Percentiles rank a stretch among this genome's conserved stretches.
Conservation (phyloP, 2,113 vertebrate genomes). For the Sigmodon hispidus region DNA sequence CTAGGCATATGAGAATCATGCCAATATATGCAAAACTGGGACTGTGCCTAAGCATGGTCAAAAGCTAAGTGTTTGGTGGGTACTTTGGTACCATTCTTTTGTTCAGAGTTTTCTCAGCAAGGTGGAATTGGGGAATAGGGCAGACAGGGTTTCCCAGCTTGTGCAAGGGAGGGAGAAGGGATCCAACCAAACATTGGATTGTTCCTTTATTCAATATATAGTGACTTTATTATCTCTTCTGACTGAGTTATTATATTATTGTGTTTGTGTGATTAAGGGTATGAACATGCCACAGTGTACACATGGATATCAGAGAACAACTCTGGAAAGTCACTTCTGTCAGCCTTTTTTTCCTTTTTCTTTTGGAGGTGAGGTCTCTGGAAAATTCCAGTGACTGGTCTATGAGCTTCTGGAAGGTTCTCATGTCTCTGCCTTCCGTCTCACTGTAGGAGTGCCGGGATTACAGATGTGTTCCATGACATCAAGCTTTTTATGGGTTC, state of each 20-base stretch:
- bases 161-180: not conserved
- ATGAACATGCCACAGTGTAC: not conserved
- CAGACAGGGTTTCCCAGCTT: not conserved
- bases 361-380: not conserved
- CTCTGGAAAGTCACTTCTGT: not conserved
- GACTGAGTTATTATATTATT: not conserved
- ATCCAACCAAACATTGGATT: not conserved
- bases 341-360: not conserved
- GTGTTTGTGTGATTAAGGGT: not conserved
- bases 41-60: no score
- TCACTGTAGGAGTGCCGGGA: not conserved
- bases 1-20: no score
- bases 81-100: not conserved
- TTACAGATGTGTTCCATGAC: not conserved
- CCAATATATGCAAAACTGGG: no score
- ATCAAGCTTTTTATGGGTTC: not conserved
- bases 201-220: not conserved
- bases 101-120: not conserved
- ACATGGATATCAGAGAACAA: not conserved
- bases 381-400: not conserved
- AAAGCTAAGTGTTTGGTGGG: no score
- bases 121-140: not conserved
- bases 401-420: not conserved
- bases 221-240: not conserved
- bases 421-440: not conserved